phyloP scores from a whole-genome alignment of 2,797 vertebrate species.

The Micropoecilia bifurca region DNA sequence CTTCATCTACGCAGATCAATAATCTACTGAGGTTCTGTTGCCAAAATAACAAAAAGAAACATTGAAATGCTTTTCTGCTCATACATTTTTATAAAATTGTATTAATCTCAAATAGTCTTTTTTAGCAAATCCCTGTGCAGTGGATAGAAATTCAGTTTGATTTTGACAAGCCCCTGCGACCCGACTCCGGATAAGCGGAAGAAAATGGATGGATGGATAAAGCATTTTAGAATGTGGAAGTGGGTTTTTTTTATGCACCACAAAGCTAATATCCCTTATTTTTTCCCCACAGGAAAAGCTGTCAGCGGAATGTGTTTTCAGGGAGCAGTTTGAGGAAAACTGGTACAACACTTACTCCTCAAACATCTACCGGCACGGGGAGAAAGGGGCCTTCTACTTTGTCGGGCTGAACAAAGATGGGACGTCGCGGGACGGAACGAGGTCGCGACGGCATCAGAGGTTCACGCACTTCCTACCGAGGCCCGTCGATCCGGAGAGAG shows the following conservation, averaged over 20 bases:
- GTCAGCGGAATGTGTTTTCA: conserved; percentile 94
- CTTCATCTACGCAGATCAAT: background rate
- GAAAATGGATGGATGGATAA: too few species aligned
- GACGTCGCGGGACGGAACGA: conserved; percentile 90
- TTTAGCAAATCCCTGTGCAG: background rate
- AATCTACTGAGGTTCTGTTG: background rate
- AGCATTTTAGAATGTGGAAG: background rate
- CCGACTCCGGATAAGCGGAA: too few species aligned
- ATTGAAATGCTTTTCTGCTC: background rate
- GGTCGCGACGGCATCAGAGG: conserved; percentile 96
- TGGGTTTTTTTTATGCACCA: background rate
- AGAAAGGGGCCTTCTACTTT: conserved; percentile 93
- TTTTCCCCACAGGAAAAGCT: conserved; percentile 89
- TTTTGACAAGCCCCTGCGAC: background rate
- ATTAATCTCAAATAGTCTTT: background rate
- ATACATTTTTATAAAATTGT: background rate
- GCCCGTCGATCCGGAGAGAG: conserved; percentile 96
- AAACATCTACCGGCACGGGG: conserved; percentile 94
- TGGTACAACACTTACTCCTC: conserved; percentile 99
- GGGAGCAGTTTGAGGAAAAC: conserved; percentile 99
- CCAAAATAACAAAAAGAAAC: background rate
- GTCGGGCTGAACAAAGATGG: conserved; percentile 98
- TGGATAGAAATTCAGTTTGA: background rate
- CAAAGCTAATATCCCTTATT: conserved; percentile 22
- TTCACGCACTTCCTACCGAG: conserved; percentile 99